phyloP scores from a whole-genome alignment of 2,888 invertebrate species.

The Ichneumon xanthorius region DNA sequence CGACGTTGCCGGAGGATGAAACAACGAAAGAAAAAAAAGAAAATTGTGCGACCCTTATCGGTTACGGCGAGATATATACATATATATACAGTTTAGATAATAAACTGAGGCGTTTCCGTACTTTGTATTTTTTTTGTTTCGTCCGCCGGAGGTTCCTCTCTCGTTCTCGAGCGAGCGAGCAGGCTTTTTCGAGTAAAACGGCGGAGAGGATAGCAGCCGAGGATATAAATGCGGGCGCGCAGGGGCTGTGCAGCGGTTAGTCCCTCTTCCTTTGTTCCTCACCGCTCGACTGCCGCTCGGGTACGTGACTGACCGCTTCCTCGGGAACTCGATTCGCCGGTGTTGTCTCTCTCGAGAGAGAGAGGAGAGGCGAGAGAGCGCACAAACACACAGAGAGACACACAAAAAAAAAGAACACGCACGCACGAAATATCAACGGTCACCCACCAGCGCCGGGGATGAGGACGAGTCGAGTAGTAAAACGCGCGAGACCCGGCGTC shows the following conservation, averaged over 20 bases:
- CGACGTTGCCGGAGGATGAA: not conserved
- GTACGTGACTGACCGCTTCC: constrained; percentile 32
- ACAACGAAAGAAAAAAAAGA: not conserved
- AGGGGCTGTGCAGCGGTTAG: constrained; percentile 30
- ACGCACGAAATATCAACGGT: constrained; percentile 13
- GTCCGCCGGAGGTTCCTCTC: constrained; percentile 6
- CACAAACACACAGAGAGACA: constrained; percentile 4
- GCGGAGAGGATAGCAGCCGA: not conserved
- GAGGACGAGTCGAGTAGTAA: not conserved
- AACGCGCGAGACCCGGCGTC: constrained; percentile 31
- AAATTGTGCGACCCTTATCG: not conserved
- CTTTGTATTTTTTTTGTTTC: not conserved
- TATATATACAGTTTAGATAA: not conserved
- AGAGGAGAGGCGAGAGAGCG: not conserved
- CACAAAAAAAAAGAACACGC: not conserved
- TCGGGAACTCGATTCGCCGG: constrained; percentile 40
- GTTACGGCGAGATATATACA: not conserved
- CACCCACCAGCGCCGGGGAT: constrained; percentile 18
- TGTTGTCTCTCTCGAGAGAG: not conserved
- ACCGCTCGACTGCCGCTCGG: constrained; percentile 43
- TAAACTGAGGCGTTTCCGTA: not conserved
- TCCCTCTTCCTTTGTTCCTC: constrained; percentile 63
- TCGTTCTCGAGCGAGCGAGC: constrained; percentile 7
- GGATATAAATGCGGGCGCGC: constrained; percentile 34
- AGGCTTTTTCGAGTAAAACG: constrained; percentile 23